These are phyloP conservation scores for Capitella teleta DNA, from an alignment of 1,140 invertebrate genomes.

Conservation along the genomic window DNA sequence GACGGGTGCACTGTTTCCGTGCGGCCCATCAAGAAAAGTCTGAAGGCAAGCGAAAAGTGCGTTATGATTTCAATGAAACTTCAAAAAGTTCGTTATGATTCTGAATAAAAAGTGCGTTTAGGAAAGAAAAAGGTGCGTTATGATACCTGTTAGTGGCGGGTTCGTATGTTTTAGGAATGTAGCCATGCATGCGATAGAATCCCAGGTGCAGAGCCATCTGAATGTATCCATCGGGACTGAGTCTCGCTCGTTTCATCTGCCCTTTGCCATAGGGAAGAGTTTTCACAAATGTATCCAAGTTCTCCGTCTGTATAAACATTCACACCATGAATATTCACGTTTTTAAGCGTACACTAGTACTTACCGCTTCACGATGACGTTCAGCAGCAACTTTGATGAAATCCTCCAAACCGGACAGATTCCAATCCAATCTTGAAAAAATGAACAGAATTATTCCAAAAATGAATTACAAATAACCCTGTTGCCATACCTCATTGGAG, in stretches of 20 bases:
- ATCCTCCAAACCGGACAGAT: too few species aligned
- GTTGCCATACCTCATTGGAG: too few species aligned
- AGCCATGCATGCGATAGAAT: constrained; percentile 17
- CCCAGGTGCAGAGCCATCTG: constrained; percentile 24
- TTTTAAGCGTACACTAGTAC: too few species aligned
- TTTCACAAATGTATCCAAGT: too few species aligned
- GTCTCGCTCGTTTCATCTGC: neutral
- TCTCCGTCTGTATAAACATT: too few species aligned
- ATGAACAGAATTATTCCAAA: too few species aligned
- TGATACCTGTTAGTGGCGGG: constrained; percentile 8
- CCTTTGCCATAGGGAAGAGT: constrained; percentile 5
- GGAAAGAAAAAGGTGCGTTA: neutral
- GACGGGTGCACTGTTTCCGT: constrained; percentile 10
- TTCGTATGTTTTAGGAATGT: constrained; percentile 23
- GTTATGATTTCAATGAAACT: neutral
- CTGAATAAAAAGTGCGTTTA: neutral
- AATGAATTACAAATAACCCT: too few species aligned
- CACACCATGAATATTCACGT: too few species aligned
- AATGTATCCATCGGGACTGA: constrained; percentile 4
- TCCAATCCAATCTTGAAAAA: too few species aligned
- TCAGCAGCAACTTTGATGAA: too few species aligned
- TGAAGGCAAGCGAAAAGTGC: neutral
- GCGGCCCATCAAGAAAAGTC: constrained; percentile 19
- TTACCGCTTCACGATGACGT: too few species aligned
- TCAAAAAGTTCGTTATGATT: neutral